A percentile compares a stretch with the other conserved stretches of the same genome.
These are phyloP conservation scores for Drosophila eugracilis DNA, from an alignment of 1,140 invertebrate species.

Conservation along the genomic window DNA sequence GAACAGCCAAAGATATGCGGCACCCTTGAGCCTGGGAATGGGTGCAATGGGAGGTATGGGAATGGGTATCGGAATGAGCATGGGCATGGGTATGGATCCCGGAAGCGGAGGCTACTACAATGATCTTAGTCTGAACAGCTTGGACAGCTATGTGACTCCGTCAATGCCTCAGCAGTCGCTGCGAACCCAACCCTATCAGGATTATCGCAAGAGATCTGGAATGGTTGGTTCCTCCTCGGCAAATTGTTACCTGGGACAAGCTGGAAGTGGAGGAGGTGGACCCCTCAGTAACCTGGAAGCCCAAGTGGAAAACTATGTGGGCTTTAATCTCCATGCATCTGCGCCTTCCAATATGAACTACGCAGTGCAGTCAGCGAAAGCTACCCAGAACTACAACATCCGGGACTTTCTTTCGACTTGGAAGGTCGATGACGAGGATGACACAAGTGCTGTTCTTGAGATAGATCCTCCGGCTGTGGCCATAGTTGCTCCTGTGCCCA, in stretches of 20 bases:
- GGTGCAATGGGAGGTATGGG: conserved; percentile 46
- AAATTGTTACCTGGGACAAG: conserved; percentile 56
- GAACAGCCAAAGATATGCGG: conserved; percentile 44
- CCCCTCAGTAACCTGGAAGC: conserved; percentile 54
- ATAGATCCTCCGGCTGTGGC: conserved; percentile 41
- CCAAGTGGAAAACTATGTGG: conserved; percentile 60
- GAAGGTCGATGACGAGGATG: conserved; percentile 84
- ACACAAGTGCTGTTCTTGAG: conserved; percentile 7
- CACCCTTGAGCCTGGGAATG: conserved; percentile 19
- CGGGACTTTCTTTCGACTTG: conserved; percentile 81
- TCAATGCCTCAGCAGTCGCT: conserved; percentile 43
- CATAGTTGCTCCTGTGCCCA: conserved; percentile 51
- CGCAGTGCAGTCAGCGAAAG: conserved; percentile 7
- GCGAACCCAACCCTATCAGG: conserved; percentile 34
- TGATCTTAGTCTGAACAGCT: conserved; percentile 65
- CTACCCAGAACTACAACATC: conserved; percentile 66
- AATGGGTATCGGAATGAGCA: conserved; percentile 51
- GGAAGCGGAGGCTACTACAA: conserved; percentile 64
- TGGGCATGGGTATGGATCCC: conserved; percentile 41
- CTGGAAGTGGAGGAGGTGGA: conserved; percentile 10
- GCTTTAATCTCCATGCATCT: conserved; percentile 58
- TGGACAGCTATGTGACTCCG: conserved; percentile 44
- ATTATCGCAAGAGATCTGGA: conserved; percentile 62
- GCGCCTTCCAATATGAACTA: background rate
- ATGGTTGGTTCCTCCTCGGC: conserved; percentile 9